Conservation (phyloP, 2,888 invertebrate genomes). For the Melangyna quadrimaculata region DNA sequence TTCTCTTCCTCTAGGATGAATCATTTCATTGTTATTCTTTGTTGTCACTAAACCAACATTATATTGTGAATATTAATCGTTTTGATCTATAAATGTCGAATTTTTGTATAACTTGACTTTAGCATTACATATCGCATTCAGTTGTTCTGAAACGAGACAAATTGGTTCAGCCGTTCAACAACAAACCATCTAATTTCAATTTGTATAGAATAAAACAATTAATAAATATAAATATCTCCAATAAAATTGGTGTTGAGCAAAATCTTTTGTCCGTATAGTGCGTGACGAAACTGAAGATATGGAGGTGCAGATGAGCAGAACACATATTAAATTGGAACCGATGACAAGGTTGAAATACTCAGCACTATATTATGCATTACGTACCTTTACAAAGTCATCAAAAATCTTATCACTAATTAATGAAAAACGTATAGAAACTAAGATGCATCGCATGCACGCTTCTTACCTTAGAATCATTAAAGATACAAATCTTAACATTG, state of each 20-base stretch:
- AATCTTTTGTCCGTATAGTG: neutral
- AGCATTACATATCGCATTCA: no score
- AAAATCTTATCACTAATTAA: slow-evolving; percentile 33
- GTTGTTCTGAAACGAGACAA: no score
- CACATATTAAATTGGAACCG: slow-evolving; percentile 13
- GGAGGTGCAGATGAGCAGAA: neutral
- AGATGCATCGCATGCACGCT: slow-evolving; percentile 50
- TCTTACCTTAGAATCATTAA: slow-evolving; percentile 15
- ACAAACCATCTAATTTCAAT: no score
- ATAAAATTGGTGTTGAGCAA: neutral
- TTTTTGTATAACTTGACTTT: no score
- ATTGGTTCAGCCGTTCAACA: no score
- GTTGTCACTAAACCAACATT: no score
- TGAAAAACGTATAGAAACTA: slow-evolving; percentile 2
- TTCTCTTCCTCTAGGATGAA: no score
- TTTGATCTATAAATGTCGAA: no score
- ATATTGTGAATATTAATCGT: no score
- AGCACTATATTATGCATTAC: neutral
- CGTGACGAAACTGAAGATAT: neutral
- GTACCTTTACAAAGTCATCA: neutral
- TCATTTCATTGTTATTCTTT: no score
- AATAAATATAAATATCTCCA: no score
- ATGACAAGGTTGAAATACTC: slow-evolving; percentile 25
- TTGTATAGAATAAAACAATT: no score
- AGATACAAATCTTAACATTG: slow-evolving; percentile 64